Base-by-base conservation (phyloP, 1,140 invertebrate species). In the Drosophila virilis region DNA sequence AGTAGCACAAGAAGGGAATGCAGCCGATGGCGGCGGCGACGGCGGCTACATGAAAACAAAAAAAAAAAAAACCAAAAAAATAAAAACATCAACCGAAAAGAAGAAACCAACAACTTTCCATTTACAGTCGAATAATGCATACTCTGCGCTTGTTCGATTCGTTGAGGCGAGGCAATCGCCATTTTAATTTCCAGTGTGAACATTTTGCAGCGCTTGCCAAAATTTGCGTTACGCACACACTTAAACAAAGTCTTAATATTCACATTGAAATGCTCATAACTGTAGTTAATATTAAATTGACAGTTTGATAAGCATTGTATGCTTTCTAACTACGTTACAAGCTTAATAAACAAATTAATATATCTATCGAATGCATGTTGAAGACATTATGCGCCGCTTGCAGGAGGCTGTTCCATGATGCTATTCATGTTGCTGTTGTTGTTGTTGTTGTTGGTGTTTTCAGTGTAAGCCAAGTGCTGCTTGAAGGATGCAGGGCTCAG, bases 1-100 rank as follows among this genome's bases (percentile, higher is more conserved):
- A 57, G 48, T 40, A 61, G 46, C 51, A 55, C 50, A 57, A 45
- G 50, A 37, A 45, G 54, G 59, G 67, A 73, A 74, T 66, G 78
- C 71, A 77, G 76, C 79, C 83, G 71, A 61, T 50, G 78, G 78
- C 83, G 81, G 66, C 82, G 81, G 66, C 68, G 81, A 61, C 68
- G 81, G 69, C 83, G 81, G 67, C 68, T 68, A 69, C 69, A 85
- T 65, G 71, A 76, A 80, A 17, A 17, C 79, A 73, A 78, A 77
- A 68, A 42, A 78, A 61, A 67, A 80, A 17, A 17, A 80, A 73
- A 78, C n/a, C n/a, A n/a, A 17, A 17, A 80, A 73, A 78, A 77
- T 72, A 42, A 78, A 61, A 67, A 80, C 65, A 86, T 82, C 67
- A 78, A 45, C 55, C 66, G 45, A 60, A 60, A 78, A 38, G 55